phyloP scores from a whole-genome alignment of 1,140 invertebrate genomes.

The Battus philenor region DNA sequence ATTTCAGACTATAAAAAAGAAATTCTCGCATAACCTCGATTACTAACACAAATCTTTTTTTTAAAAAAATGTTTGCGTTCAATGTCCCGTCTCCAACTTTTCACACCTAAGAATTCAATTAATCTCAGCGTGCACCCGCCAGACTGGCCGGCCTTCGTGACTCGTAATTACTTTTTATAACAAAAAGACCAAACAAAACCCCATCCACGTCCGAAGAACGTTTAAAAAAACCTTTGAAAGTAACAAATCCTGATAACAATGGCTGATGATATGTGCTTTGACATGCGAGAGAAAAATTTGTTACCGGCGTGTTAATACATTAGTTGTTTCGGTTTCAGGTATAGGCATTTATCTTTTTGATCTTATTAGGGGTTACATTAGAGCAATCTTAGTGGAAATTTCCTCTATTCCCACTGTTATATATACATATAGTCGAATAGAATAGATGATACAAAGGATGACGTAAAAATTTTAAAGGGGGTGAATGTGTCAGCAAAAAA shows the following conservation, averaged over 20 bases:
- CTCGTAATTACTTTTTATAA: slow-evolving; percentile 65
- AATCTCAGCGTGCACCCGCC: slow-evolving; percentile 51
- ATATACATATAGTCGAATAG: no score
- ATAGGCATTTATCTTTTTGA: no score
- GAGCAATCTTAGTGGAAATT: no score
- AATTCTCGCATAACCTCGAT: neutral
- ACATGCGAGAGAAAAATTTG: no score
- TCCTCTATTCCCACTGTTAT: no score
- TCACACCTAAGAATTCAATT: slow-evolving; percentile 70
- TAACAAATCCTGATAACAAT: slow-evolving; percentile 52
- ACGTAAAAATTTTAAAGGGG: no score
- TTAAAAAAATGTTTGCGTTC: slow-evolving; percentile 14
- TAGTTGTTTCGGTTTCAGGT: no score
- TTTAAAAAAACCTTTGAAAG: slow-evolving; percentile 35
- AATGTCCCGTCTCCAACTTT: slow-evolving; percentile 28
- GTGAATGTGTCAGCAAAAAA: no score
- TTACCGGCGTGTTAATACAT: no score
- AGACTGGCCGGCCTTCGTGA: slow-evolving; percentile 50
- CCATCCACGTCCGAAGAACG: slow-evolving; percentile 29
- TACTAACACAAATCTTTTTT: slow-evolving; percentile 4
- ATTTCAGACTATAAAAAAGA: no score
- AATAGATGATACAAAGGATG: no score
- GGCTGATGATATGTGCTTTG: slow-evolving; percentile 24
- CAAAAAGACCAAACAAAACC: slow-evolving; percentile 42
- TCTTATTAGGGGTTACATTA: no score